Base-by-base conservation (phyloP, 1,140 invertebrate genomes). In the Drosophila kohkoa region DNA sequence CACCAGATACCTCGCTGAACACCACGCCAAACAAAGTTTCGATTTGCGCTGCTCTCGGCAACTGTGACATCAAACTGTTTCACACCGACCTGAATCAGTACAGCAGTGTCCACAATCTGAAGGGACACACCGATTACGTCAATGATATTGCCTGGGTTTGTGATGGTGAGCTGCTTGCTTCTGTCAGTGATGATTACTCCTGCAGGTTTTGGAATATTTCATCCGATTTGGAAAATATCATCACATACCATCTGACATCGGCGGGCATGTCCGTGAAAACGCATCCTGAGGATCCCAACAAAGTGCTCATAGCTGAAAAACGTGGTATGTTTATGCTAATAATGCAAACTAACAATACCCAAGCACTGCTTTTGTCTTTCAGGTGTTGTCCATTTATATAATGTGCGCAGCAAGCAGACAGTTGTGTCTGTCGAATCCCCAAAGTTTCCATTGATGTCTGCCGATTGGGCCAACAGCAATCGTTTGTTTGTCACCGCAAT, bases 251-350 rank as follows among this genome's bases (percentile, higher is more conserved):
- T 58, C 92, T 97, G 7, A 94, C 94, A n/a, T 96, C 96, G 5
- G 94, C 96, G 67, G 95, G 95, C 45, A 93, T 96, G 93, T 93
- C 94, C n/a, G 94, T 96, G 0, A 94, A 94, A 74, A 96, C 95
- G 94, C 96, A 97, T 90, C 92, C 92, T 35, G 95, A 96, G 62
- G 96, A 97, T 88, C 93, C 94, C n/a, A 94, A 94, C 25, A 97
- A 97, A 92, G 93, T 97, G 13, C 90, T 97, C 46, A 95, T 97
- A 5, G 96, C 95, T 16, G 96, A 97, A 86, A 96, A 96, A 80
- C 94, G 94, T 80, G 96, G 96, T 49, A 16, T 16, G 58, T 32
- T 48, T 30, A n/a, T 3, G n/a, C 10, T 28, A 58, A 30, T 2
- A 0, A 20, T 13, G 41, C 10, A 25, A 20, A 8, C 7, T 38